Conservation (phyloP, 2,797 vertebrate species). For the Mustela erminea region DNA sequence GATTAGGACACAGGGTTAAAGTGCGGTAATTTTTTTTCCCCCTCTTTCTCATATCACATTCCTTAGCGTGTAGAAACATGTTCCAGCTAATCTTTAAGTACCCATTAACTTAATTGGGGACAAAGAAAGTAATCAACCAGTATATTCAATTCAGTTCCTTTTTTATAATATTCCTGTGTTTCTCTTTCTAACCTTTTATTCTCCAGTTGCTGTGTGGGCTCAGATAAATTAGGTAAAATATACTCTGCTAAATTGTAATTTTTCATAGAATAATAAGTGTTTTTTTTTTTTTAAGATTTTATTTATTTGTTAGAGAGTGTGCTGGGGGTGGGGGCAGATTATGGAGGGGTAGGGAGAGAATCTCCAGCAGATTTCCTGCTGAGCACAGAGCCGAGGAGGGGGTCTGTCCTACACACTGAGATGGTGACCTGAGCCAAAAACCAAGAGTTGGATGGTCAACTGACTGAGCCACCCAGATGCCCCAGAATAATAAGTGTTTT, state of each 20-base stretch:
- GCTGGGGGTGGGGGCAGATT: too few relatives aligned
- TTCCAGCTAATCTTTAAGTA: not conserved
- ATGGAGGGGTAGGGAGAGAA: not conserved
- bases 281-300: too few relatives aligned
- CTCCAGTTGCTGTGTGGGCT: not conserved
- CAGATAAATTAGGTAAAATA: slow-evolving; percentile 1
- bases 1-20: not conserved
- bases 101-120: not conserved
- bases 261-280: not conserved
- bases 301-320: too few relatives aligned
- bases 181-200: not conserved
- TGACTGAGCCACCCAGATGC: not conserved
- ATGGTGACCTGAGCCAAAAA: not conserved
- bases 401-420: not conserved
- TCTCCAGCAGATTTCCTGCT: not conserved
- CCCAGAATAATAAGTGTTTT: not conserved
- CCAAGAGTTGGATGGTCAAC: not conserved
- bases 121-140: slow-evolving; percentile 8
- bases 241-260: not conserved
- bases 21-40: not conserved
- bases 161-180: not conserved
- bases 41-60: not conserved
- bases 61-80: not conserved
- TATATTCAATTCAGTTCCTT: slow-evolving; percentile 1
- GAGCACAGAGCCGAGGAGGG: not conserved